Conservation (phyloP, 2,888 invertebrate species). For the Nomada ferruginata region DNA sequence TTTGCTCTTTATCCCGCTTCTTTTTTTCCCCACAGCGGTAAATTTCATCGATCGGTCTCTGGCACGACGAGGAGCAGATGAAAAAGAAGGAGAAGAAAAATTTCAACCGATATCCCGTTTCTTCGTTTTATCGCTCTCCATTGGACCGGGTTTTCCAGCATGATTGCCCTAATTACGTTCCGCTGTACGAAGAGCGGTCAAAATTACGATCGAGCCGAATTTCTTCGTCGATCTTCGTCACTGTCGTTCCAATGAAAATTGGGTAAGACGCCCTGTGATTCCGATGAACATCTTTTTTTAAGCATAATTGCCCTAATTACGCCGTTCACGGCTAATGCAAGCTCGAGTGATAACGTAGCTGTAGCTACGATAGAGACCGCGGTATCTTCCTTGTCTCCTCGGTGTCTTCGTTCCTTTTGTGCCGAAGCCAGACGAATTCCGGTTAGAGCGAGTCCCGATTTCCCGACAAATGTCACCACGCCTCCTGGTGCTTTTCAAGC, state of each 20-base stretch:
- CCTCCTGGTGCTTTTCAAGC: slow-evolving; percentile 25
- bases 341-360: background rate
- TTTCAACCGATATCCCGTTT: slow-evolving; percentile 26
- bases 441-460: background rate
- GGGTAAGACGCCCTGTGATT: slow-evolving; percentile 14
- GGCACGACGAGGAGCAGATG: background rate
- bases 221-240: slow-evolving; percentile 38
- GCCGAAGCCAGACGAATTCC: slow-evolving; percentile 2
- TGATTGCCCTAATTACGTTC: slow-evolving; percentile 49
- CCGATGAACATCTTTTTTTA: slow-evolving; percentile 3
- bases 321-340: background rate
- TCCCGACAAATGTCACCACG: background rate
- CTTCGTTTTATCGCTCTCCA: slow-evolving; percentile 44
- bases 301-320: slow-evolving; percentile 38
- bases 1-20: background rate
- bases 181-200: slow-evolving; percentile 29
- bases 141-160: slow-evolving; percentile 41
- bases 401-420: background rate
- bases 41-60: slow-evolving; percentile 47
- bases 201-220: slow-evolving; percentile 23
- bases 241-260: slow-evolving; percentile 28
- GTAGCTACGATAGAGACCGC: background rate
- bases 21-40: slow-evolving; percentile 2
- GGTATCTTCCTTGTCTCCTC: background rate
- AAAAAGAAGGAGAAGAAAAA: background rate